phyloP scores from a whole-genome alignment of 2,888 invertebrate species.

The Germaria angustata region DNA sequence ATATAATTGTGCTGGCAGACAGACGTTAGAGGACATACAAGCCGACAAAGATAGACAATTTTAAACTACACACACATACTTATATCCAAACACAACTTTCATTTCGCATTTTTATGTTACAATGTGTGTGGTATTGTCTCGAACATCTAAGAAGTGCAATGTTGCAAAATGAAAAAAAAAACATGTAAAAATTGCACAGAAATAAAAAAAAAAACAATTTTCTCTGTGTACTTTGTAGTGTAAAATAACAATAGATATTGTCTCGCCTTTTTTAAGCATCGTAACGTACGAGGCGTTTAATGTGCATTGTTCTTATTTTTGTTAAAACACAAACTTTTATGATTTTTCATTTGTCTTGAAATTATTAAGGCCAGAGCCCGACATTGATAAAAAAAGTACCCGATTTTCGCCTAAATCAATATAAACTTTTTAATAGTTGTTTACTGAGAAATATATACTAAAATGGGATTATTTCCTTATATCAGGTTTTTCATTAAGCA shows the following conservation, averaged over 20 bases:
- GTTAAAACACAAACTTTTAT: constrained; percentile 25
- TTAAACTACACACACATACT: not conserved
- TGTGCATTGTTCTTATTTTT: not conserved
- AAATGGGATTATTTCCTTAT: no score
- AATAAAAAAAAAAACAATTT: not conserved
- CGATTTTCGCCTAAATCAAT: no score
- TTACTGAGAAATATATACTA: no score
- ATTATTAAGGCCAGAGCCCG: constrained; percentile 18
- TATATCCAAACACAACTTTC: not conserved
- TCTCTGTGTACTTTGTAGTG: constrained; percentile 48
- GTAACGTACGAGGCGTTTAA: constrained; percentile 54
- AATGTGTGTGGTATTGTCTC: constrained; percentile 1
- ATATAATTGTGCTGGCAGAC: not conserved
- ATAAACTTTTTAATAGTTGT: no score
- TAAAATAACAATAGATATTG: constrained; percentile 61
- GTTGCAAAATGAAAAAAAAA: constrained; percentile 7
- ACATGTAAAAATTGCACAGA: not conserved
- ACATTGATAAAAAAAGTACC: not conserved
- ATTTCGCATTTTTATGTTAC: not conserved
- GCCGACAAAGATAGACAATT: not conserved
- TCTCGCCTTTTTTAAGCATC: constrained; percentile 64
- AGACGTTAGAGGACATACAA: not conserved
- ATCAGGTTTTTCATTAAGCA: no score
- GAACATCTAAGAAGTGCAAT: constrained; percentile 38
- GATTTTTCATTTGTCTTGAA: constrained; percentile 42